These are phyloP conservation scores for Plectrocnemia conspersa DNA, from an alignment of 1,140 invertebrate species.

Conservation along the genomic window DNA sequence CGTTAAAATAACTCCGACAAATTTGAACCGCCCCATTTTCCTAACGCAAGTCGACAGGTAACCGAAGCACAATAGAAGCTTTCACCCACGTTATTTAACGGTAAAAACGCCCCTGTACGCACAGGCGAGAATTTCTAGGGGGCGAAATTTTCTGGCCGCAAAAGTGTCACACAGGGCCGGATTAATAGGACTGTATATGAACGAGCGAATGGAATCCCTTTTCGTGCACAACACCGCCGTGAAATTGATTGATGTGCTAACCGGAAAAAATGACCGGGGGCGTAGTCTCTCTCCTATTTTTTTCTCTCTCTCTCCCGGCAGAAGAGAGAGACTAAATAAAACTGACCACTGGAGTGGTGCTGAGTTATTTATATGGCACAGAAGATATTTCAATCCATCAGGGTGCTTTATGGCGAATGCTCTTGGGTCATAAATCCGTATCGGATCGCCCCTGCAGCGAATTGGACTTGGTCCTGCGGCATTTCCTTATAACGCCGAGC, in stretches of 20 bases:
- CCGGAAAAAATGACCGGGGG: slow-evolving; percentile 6
- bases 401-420: slow-evolving; percentile 17
- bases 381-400: slow-evolving; percentile 26
- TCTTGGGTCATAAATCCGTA: slow-evolving; percentile 13
- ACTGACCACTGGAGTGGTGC: no score
- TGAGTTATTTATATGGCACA: slow-evolving; percentile 22
- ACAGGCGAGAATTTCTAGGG: no score
- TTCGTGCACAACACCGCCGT: slow-evolving; percentile 1
- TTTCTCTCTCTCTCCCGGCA: background rate
- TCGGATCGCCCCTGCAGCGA: slow-evolving; percentile 18
- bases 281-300: background rate
- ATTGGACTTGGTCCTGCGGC: no score
- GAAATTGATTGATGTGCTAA: slow-evolving; percentile 16
- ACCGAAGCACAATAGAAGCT: slow-evolving; percentile 6
- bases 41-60: slow-evolving; percentile 1
- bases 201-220: slow-evolving; percentile 4
- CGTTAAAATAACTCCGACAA: no score
- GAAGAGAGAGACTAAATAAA: no score
- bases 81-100: background rate
- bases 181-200: slow-evolving; percentile 2
- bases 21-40: background rate
- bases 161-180: slow-evolving; percentile 1
- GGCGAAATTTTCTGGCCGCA: background rate
- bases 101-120: background rate
- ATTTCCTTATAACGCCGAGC: no score